These are phyloP conservation scores for Micrastur ruficollis DNA, from an alignment of 2,797 vertebrate genomes.

Conservation along the genomic window DNA sequence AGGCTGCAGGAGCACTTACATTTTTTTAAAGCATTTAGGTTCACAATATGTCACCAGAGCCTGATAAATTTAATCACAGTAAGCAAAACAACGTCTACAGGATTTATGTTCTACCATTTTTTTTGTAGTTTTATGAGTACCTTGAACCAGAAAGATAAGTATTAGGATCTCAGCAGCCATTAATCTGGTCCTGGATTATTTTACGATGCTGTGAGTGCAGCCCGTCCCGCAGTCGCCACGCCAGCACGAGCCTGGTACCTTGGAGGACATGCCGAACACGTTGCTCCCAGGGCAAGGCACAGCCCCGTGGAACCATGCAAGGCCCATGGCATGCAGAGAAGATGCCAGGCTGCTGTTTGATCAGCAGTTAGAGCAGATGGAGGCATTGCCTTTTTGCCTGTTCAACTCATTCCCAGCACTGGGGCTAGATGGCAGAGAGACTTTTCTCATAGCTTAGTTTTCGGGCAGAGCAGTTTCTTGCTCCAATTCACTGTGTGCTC, in stretches of 20 bases:
- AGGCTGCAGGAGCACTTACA: not conserved
- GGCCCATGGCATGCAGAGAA: rapidly evolving
- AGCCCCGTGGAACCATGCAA: rapidly evolving
- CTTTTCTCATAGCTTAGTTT: not conserved
- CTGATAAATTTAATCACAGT: constrained; percentile 32
- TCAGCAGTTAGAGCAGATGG: not conserved
- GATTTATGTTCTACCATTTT: constrained; percentile 32
- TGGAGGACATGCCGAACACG: not conserved
- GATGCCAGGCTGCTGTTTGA: not conserved
- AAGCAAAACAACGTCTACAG: constrained; percentile 26
- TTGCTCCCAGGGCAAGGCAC: not conserved
- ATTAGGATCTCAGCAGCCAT: constrained; percentile 32
- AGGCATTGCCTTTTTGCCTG: not conserved
- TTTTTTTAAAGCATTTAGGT: not conserved
- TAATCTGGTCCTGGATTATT: constrained; percentile 33
- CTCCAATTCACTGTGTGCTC: not conserved
- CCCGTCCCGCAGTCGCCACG: not conserved
- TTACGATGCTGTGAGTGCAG: not conserved
- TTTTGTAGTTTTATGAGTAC: constrained; percentile 18
- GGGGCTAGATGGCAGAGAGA: not conserved
- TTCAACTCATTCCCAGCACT: not conserved
- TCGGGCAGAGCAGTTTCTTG: not conserved
- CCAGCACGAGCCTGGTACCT: not conserved
- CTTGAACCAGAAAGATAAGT: constrained; percentile 50
- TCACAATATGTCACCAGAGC: not conserved